Percentiles rank a stretch among this genome's conserved stretches.
Evolutionary conservation across 1,140 invertebrate genomes (phyloP).

Genomic region (Heliconius melpomene): DNA sequence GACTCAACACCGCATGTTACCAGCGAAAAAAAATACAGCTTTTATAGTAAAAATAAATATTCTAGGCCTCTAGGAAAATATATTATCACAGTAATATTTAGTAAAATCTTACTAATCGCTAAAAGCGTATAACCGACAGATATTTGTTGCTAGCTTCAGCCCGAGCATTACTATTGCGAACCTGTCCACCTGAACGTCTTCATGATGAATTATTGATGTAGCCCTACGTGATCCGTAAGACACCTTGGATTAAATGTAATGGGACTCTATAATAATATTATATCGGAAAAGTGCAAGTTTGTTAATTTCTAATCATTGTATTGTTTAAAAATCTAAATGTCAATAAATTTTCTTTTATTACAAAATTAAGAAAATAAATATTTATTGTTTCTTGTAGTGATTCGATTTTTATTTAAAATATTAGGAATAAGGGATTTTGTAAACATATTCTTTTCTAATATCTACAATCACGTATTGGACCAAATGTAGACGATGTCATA

Average conservation of each 20-base stretch:
- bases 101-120: slow-evolving; percentile 23
- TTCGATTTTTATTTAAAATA: not conserved
- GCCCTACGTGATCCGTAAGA: slow-evolving; percentile 64
- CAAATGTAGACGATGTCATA: not conserved
- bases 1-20: too few relatives aligned
- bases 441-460: not conserved
- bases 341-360: not conserved
- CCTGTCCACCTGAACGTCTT: slow-evolving; percentile 56
- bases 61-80: too few relatives aligned
- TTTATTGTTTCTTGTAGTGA: not conserved
- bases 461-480: not conserved
- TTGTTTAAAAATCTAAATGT: not conserved
- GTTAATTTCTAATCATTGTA: not conserved
- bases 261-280: slow-evolving; percentile 28
- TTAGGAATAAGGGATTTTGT: not conserved
- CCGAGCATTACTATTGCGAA: slow-evolving; percentile 71
- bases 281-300: not conserved
- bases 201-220: slow-evolving; percentile 74
- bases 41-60: too few relatives aligned
- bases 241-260: slow-evolving; percentile 54
- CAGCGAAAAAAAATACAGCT: too few relatives aligned
- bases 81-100: too few relatives aligned
- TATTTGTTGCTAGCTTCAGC: slow-evolving; percentile 28
- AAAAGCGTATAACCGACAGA: slow-evolving; percentile 24
- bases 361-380: too few relatives aligned